Conservation (phyloP, 2,888 invertebrate species). For the Apodemia duryi region DNA sequence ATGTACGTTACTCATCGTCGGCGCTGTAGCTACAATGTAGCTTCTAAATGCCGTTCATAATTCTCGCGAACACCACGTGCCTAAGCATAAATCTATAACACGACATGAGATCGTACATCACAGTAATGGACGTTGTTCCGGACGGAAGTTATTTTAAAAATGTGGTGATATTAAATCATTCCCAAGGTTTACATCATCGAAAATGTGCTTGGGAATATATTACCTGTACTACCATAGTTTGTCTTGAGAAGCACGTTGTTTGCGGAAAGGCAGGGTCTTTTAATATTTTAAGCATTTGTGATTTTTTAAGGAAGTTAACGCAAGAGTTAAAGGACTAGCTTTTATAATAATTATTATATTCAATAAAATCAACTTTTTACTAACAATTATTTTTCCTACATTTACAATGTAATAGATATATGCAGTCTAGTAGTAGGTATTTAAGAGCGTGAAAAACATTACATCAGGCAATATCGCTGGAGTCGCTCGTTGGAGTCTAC, state of each 20-base stretch:
- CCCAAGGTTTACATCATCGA: not conserved
- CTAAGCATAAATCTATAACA: slow-evolving; percentile 54
- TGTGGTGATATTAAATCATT: slow-evolving; percentile 7
- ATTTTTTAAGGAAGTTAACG: no score
- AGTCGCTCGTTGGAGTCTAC: no score
- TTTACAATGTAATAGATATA: no score
- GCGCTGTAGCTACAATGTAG: slow-evolving; percentile 27
- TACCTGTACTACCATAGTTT: not conserved
- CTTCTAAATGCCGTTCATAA: slow-evolving; percentile 56
- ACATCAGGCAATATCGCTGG: no score
- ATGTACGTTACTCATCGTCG: not conserved
- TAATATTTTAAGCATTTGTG: not conserved
- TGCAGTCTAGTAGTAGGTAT: no score
- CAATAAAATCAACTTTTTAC: no score
- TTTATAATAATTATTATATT: no score
- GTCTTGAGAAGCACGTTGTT: not conserved
- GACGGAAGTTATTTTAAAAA: slow-evolving; percentile 12
- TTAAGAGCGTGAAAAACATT: no score
- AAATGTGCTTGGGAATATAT: not conserved
- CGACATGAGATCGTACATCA: slow-evolving; percentile 18
- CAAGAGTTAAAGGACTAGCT: no score
- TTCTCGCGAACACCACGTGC: slow-evolving; percentile 50
- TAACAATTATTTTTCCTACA: no score
- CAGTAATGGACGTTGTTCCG: slow-evolving; percentile 8
- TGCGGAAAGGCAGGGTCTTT: not conserved